Conservation (phyloP, 2,888 invertebrate genomes). For the Elegia similella region DNA sequence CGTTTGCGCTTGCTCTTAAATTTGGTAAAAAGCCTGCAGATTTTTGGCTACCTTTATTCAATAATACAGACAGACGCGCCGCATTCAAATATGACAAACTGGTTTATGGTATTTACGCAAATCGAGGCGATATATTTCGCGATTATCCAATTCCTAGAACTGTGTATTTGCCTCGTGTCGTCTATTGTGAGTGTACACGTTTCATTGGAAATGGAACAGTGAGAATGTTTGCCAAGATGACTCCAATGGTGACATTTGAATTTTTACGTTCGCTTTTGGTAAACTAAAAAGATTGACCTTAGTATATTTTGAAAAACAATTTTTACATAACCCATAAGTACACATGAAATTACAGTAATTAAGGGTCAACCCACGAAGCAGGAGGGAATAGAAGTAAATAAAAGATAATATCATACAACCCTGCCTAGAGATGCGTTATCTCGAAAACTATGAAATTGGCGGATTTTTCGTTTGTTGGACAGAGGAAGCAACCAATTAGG, state of each 20-base stretch:
- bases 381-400: too few species aligned
- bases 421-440: too few species aligned
- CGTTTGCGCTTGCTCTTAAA: too few species aligned
- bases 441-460: too few species aligned
- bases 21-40: too few species aligned
- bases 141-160: slow-evolving; percentile 24
- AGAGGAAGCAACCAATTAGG: too few species aligned
- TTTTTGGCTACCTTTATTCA: neutral
- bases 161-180: slow-evolving; percentile 22
- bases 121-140: slow-evolving; percentile 28
- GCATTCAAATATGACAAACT: neutral
- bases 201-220: slow-evolving; percentile 4
- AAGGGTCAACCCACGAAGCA: too few species aligned
- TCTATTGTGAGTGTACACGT: neutral
- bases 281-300: neutral
- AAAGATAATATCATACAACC: too few species aligned
- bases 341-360: too few species aligned
- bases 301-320: too few species aligned
- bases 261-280: neutral
- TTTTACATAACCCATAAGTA: too few species aligned
- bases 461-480: too few species aligned
- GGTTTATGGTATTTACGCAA: slow-evolving; percentile 22
- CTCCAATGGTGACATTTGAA: neutral
- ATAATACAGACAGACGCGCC: neutral
- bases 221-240: neutral